These are phyloP conservation scores for Glareola pratincola DNA, from an alignment of 2,113 vertebrate species.

Conservation along the genomic window DNA sequence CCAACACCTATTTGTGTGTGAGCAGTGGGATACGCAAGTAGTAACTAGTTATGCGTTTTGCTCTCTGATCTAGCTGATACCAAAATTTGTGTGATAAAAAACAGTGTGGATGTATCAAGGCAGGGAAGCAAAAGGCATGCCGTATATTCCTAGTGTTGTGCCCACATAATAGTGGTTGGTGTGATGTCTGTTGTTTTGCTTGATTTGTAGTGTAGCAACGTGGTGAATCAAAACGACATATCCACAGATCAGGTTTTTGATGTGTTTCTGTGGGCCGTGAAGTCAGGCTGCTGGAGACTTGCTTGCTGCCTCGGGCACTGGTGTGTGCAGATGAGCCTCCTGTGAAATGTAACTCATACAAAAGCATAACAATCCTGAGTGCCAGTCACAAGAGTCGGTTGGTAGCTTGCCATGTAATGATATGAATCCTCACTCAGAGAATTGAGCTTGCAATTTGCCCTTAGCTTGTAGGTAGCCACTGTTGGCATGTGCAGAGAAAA, in stretches of 20 bases:
- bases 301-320: not conserved
- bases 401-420: not conserved
- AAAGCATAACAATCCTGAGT: not conserved
- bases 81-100: not conserved
- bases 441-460: not conserved
- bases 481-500: not conserved
- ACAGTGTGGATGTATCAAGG: fast-evolving
- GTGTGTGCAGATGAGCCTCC: not conserved
- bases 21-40: not conserved
- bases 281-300: not conserved
- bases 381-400: not conserved
- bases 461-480: not conserved
- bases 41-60: not conserved
- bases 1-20: not conserved
- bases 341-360: not conserved
- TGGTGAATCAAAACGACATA: not conserved
- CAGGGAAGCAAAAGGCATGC: not conserved
- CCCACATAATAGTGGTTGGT: not conserved
- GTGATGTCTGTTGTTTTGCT: not conserved
- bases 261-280: not conserved
- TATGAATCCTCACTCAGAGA: not conserved
- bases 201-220: not conserved
- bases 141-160: fast-evolving
- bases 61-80: not conserved
- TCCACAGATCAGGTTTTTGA: not conserved